phyloP scores from a whole-genome alignment of 2,113 vertebrate genomes.

The Chrysemys picta region DNA sequence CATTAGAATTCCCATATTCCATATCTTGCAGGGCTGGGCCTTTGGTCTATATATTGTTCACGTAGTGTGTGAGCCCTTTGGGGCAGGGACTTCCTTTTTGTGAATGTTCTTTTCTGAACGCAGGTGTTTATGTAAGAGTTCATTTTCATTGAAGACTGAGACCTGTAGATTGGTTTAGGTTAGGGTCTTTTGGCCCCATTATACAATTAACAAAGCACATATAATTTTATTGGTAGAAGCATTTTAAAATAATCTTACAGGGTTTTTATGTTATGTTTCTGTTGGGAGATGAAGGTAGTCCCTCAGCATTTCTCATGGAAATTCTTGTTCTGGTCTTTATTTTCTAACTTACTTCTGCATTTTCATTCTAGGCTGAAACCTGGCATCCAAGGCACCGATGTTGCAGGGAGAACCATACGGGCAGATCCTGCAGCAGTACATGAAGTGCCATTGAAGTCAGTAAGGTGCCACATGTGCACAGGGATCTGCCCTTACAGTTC shows the following conservation, averaged over 20 bases:
- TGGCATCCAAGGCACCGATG: neutral
- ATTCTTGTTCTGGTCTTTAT: neutral
- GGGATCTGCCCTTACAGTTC: neutral
- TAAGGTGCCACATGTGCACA: neutral
- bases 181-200: neutral
- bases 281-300: neutral
- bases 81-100: neutral
- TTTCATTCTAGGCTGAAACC: rapidly evolving
- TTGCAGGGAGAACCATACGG: neutral
- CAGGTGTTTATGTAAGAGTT: neutral
- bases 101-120: neutral
- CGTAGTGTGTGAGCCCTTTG: neutral
- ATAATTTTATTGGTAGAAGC: neutral
- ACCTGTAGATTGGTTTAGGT: neutral
- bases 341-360: neutral
- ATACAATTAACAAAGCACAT: neutral
- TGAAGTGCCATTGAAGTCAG: neutral
- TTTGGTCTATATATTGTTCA: neutral
- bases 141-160: neutral
- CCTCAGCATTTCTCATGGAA: neutral
- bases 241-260: neutral
- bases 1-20: neutral
- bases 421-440: neutral
- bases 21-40: neutral
- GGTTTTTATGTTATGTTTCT: neutral